phyloP scores from a whole-genome alignment of 2,113 vertebrate genomes.

The Struthio camelus region DNA sequence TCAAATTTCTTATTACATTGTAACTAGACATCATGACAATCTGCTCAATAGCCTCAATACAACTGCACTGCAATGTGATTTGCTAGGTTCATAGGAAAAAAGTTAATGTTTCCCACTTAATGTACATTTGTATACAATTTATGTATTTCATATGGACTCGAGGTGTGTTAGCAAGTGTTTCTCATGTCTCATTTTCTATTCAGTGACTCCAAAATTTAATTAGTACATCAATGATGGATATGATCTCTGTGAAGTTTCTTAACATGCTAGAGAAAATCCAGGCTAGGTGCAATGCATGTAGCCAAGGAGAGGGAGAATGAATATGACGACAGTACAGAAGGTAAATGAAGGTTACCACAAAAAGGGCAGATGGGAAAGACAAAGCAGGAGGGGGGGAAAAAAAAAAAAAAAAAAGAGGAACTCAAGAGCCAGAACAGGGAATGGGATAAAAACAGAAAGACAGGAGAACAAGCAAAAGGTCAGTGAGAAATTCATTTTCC shows the following conservation, averaged over 20 bases:
- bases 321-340: background rate
- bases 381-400: background rate
- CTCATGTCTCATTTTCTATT: background rate
- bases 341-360: background rate
- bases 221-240: background rate
- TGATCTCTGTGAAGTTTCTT: background rate
- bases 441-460: background rate
- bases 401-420: background rate
- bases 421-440: background rate
- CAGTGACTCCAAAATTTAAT: background rate
- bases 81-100: background rate
- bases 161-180: background rate
- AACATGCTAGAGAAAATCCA: background rate
- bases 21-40: background rate
- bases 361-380: background rate
- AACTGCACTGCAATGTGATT: background rate
- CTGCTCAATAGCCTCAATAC: background rate
- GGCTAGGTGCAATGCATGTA: background rate
- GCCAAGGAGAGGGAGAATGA: background rate
- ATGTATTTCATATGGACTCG: background rate
- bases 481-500: background rate
- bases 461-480: background rate
- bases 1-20: background rate
- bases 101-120: background rate
- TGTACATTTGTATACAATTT: background rate